Evolutionary conservation across 2,797 vertebrate genomes (phyloP).

Genomic region (Eleutherodactylus coqui): DNA sequence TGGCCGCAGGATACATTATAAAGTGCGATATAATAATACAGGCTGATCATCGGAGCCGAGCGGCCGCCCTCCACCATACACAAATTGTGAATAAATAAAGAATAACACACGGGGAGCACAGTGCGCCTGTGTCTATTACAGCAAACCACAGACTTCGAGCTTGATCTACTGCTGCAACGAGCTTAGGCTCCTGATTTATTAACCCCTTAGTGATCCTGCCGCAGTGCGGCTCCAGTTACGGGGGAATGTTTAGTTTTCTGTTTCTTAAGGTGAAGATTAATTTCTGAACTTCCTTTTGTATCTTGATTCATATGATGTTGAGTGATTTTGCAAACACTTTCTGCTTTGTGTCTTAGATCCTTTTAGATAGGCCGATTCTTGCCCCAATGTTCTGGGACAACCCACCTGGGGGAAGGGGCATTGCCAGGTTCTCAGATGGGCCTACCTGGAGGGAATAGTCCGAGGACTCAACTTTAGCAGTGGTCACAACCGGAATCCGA

Average conservation of each 20-base stretch:
- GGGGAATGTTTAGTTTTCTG: not conserved
- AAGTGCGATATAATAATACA: slow-evolving; percentile 76
- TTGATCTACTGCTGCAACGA: not conserved
- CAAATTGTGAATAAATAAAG: slow-evolving; percentile 63
- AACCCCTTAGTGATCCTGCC: not conserved
- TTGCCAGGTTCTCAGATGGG: too few relatives aligned
- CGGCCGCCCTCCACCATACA: slow-evolving; percentile 61
- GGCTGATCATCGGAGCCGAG: too few relatives aligned
- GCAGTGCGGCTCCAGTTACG: not conserved
- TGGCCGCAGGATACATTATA: slow-evolving; percentile 72
- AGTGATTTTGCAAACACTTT: not conserved
- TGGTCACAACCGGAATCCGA: too few relatives aligned
- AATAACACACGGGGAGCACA: not conserved
- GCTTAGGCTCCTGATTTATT: slow-evolving; percentile 17
- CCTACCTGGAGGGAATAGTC: too few relatives aligned
- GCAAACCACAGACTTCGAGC: slow-evolving; percentile 3
- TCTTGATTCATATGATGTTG: not conserved
- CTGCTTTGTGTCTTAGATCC: too few relatives aligned
- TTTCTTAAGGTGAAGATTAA: not conserved
- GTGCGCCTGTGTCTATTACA: slow-evolving; percentile 7
- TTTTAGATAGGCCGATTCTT: too few relatives aligned
- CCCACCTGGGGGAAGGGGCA: too few relatives aligned
- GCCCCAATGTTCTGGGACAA: too few relatives aligned
- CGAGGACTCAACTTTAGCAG: too few relatives aligned
- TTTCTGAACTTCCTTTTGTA: not conserved